Base-by-base conservation (phyloP, 2,113 vertebrate species). In the Ramphastos sulfuratus region DNA sequence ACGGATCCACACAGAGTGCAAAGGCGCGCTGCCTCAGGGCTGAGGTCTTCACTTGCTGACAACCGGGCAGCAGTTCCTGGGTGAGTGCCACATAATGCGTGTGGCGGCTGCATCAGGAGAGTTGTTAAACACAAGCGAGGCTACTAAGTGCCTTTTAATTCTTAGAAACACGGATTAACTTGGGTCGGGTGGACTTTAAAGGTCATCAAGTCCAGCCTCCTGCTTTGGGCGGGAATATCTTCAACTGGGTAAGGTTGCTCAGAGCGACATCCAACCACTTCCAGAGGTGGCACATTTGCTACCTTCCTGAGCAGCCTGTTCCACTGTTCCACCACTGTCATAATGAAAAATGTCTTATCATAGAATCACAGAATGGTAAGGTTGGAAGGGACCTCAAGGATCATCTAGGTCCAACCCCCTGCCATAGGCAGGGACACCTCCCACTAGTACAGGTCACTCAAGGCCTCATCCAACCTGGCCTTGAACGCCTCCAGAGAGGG, bases 1-100 rank as follows among this genome's bases (percentile, higher is more conserved):
- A 1, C 1, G 30, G 11, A 10, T 1, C 3, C 6, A 2, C 2
- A 1, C 1, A 15, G 5, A 9, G 37, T 4, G 11, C 4, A 11
- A 28, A 8, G 31, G 12, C 3, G 0, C 1, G 0, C 21, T 16
- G 50, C 39, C 10, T 28, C 2, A 1, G 35, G 8, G 20, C 56
- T 23, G 15, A 7, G 42, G 7, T 4, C 7, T 7, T 2, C 21
- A 8, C 3, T 3, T 8, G n/a, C 24, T 58, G 20, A 15, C 69
- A 30, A 10, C 19, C 37, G 33, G 76, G 20, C n/a, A 28, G 61
- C 23, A 5, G 0, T 8, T 37, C 1, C 0, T 15, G 21, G 37
- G 5, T 4, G 42, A 20, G 16, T 25, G 15, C 12, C 31, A 0
- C 0, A 31, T 8, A 6, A 12, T 5, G 10, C 58, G 4, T 1